Base-by-base conservation (phyloP, 2,888 invertebrate genomes). In the Drosophila diplacantha region DNA sequence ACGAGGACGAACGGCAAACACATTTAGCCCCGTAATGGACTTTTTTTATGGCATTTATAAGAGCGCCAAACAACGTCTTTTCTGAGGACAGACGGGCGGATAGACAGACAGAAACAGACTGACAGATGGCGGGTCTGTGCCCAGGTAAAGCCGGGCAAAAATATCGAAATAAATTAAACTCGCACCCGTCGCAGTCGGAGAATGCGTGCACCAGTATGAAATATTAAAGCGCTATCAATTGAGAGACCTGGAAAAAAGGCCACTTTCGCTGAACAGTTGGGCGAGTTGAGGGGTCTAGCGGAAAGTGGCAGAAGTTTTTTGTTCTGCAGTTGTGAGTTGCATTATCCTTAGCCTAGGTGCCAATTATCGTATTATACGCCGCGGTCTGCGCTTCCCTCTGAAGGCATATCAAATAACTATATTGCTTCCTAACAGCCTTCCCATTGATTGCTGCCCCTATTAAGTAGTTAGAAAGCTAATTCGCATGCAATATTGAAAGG, bases 41-140 rank as follows among this genome's bases (percentile, higher is more conserved):
- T 61, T 35, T 66, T 35, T 66, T 66, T 66, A 66, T 66, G 66
- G 69, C 66, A 66, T 66, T 68, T 66, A 53, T 60, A 68, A 66
- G 49, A 52, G 59, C 47, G 52, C 44, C 60, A 49, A 52, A 52
- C 35, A 51, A 57, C 54, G 62, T 64, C 39, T 64, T 65, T 46
- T 47, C 16, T 35, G 60, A 32, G 29, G 43, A 52, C 68, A 49
- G 41, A 37, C 39, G 50, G 37, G 38, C 68, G 37, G 41, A 22
- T 22, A 54, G 37, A 18, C 52, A 22, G 50, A 11, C 35, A 7
- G 29, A 24, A 41, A n/a, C 46, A 57, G 49, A 18, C 44, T 14
- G 44, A 44, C 44, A 18, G 44, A 31, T 46, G 44, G 44, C 8
- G 44, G 14, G 44, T 46, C 44, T 31, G 29, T 31, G 44, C 8